Percentiles rank a stretch among this genome's conserved stretches.
Conservation (phyloP, 2,797 vertebrate species). For the Notamacropus eugenii region DNA sequence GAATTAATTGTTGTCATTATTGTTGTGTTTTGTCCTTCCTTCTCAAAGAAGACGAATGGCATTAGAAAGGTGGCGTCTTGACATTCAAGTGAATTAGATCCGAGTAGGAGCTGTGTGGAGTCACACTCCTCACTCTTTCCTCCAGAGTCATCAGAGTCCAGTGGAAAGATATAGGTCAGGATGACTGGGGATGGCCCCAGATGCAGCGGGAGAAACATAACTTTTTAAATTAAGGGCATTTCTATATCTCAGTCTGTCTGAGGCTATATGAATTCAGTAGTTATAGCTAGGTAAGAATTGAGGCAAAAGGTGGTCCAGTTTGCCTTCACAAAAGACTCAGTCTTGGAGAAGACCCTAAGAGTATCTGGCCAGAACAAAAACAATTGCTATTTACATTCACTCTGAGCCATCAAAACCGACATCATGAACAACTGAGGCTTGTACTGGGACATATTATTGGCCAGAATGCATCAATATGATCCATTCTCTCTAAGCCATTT, state of each 20-base stretch:
- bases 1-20: neutral
- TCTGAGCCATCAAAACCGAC: neutral
- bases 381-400: neutral
- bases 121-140: neutral
- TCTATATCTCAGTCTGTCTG: neutral
- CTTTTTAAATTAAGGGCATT: neutral
- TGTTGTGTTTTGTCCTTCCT: neutral
- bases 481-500: neutral
- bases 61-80: no score
- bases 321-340: neutral
- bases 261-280: neutral
- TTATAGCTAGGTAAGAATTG: neutral
- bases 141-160: neutral
- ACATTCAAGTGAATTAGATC: neutral
- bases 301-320: neutral
- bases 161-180: neutral
- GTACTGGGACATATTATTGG: neutral
- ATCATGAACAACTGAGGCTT: neutral
- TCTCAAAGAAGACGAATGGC: neutral
- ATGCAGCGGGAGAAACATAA: neutral
- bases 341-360: neutral
- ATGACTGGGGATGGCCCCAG: neutral
- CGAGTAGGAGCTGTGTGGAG: neutral
- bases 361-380: neutral
- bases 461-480: neutral